Evolutionary conservation across 2,113 vertebrate genomes (phyloP).

Genomic region (Oreotrochilus melanogaster): DNA sequence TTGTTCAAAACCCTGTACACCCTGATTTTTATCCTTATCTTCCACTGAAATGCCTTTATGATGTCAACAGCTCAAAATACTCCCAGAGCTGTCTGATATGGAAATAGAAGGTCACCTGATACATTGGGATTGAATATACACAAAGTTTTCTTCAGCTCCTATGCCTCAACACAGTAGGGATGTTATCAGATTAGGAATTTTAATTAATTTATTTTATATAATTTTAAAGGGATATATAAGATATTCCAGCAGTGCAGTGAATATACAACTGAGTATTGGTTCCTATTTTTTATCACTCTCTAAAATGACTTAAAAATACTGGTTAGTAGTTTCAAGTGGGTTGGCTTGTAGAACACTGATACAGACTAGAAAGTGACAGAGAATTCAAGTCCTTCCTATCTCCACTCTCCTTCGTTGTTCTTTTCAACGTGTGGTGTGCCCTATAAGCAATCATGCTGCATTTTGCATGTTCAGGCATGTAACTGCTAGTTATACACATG

Average conservation of each 20-base stretch:
- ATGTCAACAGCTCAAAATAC: not conserved
- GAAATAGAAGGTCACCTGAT: not conserved
- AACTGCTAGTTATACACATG: not conserved
- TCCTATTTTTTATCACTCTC: not conserved
- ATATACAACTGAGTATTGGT: not conserved
- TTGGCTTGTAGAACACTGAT: not conserved
- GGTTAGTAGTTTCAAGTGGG: not conserved
- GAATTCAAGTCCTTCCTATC: not conserved
- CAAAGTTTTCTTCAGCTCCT: not conserved
- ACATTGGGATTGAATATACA: not conserved
- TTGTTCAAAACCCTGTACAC: not conserved
- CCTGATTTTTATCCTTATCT: not conserved
- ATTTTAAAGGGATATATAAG: not conserved
- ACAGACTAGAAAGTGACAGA: not conserved
- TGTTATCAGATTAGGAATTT: not conserved
- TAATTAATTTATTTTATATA: not conserved
- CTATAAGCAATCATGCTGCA: not conserved
- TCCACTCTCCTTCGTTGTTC: not conserved
- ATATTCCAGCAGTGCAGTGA: not conserved
- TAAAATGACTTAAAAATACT: not conserved
- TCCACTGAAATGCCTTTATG: not conserved
- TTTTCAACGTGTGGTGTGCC: not conserved
- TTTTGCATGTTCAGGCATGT: not conserved
- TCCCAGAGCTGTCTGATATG: not conserved
- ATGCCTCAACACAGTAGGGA: not conserved